Conservation (phyloP, 2,113 vertebrate species). For the Glaucidium brasilianum region DNA sequence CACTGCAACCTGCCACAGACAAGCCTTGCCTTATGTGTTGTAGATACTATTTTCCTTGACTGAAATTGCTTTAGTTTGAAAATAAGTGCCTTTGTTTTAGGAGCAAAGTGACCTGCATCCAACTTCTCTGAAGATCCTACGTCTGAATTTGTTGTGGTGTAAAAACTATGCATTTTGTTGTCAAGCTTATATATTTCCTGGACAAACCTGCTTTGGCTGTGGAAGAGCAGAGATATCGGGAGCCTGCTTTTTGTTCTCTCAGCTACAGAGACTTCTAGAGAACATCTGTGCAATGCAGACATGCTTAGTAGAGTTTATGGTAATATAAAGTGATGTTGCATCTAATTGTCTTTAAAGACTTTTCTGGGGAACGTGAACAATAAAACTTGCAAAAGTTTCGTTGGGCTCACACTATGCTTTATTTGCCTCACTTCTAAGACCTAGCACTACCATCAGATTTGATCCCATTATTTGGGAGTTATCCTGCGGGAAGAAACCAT, state of each 20-base stretch:
- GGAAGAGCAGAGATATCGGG: background rate
- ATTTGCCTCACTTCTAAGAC: background rate
- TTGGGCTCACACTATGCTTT: background rate
- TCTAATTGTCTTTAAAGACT: background rate
- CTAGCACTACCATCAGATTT: background rate
- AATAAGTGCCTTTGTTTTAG: background rate
- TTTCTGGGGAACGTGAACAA: background rate
- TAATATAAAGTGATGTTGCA: background rate
- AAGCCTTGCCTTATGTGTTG: background rate
- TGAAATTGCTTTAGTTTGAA: background rate
- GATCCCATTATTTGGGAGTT: background rate
- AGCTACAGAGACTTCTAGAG: background rate
- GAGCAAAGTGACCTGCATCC: background rate
- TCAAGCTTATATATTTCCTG: background rate
- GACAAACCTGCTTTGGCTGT: background rate
- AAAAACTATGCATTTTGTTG: accelerated
- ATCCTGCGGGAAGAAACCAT: background rate
- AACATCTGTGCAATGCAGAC: accelerated
- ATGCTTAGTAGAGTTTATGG: background rate
- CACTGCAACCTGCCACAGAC: accelerated
- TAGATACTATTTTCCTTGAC: background rate
- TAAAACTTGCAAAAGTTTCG: background rate
- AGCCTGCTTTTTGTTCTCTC: background rate
- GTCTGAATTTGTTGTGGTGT: background rate
- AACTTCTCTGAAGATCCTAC: background rate